A percentile compares a stretch with the other conserved stretches of the same genome.
phyloP scores from a whole-genome alignment of 2,888 invertebrate species.

The Tenthredo amoena region DNA sequence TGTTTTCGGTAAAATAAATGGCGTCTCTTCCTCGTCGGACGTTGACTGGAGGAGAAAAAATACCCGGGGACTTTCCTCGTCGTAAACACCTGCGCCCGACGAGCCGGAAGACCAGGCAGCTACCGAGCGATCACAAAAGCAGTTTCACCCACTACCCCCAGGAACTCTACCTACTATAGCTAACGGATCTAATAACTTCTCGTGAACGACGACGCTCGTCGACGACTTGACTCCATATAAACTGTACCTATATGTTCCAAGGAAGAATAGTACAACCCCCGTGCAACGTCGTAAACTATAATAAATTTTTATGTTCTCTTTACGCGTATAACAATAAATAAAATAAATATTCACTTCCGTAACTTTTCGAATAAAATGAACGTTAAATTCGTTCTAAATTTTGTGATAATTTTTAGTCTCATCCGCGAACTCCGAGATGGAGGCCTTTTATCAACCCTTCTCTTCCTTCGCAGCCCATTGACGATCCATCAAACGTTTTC shows the following conservation, averaged over 20 bases:
- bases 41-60: constrained; percentile 16
- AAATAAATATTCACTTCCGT: neutral
- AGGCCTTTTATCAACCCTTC: constrained; percentile 8
- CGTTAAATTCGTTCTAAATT: neutral
- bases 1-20: constrained; percentile 39
- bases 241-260: neutral
- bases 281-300: neutral
- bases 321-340: neutral
- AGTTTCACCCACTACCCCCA: constrained; percentile 46
- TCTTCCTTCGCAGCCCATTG: neutral
- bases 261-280: neutral
- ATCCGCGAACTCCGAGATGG: neutral
- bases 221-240: constrained; percentile 15
- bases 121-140: constrained; percentile 40
- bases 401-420: neutral
- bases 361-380: neutral
- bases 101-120: constrained; percentile 49
- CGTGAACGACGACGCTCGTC: constrained; percentile 39
- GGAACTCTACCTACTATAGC: constrained; percentile 18
- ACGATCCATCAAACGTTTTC: constrained; percentile 18
- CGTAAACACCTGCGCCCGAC: constrained; percentile 50
- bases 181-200: constrained; percentile 47
- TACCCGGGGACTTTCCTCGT: constrained; percentile 47
- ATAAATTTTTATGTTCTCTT: neutral
- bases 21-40: constrained; percentile 32